Evolutionary conservation across 2,113 vertebrate species (phyloP).

Genomic region (Orycteropus afer): DNA sequence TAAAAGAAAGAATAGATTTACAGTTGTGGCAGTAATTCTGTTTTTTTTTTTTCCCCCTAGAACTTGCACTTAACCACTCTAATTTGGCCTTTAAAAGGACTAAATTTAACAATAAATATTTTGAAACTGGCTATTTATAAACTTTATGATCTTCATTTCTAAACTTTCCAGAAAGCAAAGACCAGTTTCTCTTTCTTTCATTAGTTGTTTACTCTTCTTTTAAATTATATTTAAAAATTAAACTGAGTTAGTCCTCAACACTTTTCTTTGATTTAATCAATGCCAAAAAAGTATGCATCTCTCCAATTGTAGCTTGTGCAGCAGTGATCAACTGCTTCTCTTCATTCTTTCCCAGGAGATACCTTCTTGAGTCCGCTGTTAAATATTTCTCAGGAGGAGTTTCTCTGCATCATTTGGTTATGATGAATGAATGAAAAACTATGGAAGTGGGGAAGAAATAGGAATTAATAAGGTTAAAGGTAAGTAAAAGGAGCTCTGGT

Average conservation of each 20-base stretch:
- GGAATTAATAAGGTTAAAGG: background rate
- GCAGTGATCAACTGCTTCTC: background rate
- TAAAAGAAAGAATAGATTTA: slow-evolving; percentile 45
- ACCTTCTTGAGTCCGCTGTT: background rate
- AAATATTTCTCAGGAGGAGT: background rate
- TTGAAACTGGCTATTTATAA: slow-evolving; percentile 43
- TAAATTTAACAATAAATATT: slow-evolving; percentile 62
- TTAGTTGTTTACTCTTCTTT: slow-evolving; percentile 36
- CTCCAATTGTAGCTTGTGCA: background rate
- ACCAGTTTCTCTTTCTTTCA: background rate
- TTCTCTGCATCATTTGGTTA: slow-evolving; percentile 28
- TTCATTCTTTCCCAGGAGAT: background rate
- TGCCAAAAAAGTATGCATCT: background rate
- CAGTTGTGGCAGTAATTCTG: background rate
- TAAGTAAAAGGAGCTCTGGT: no score
- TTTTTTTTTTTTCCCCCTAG: background rate
- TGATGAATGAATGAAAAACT: background rate
- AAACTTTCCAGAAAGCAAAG: slow-evolving; percentile 54
- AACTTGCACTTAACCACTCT: slow-evolving; percentile 47
- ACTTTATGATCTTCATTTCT: slow-evolving; percentile 39
- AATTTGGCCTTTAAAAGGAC: slow-evolving; percentile 36
- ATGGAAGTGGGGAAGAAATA: background rate
- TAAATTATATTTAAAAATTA: slow-evolving; percentile 34
- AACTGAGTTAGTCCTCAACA: background rate
- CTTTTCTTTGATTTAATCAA: background rate